phyloP scores from a whole-genome alignment of 2,113 vertebrate genomes.

The Cyanoderma ruficeps region DNA sequence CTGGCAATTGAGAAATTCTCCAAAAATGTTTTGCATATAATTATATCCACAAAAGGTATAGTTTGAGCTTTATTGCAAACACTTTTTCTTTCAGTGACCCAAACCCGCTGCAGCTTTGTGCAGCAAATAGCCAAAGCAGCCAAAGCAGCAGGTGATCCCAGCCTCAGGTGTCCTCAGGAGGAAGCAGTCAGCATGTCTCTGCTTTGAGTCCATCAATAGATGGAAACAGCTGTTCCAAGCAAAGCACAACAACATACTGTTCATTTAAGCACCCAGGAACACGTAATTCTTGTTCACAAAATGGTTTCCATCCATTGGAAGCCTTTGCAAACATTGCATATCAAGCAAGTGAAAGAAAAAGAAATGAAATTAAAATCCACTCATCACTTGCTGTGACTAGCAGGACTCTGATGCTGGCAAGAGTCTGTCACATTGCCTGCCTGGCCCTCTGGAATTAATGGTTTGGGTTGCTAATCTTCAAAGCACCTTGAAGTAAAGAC shows the following conservation, averaged over 20 bases:
- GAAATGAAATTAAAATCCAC: neutral
- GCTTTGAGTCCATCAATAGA: accelerated
- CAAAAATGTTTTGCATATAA: neutral
- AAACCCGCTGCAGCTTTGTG: neutral
- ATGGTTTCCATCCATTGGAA: neutral
- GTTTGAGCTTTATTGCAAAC: neutral
- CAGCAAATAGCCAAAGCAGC: neutral
- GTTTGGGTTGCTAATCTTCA: neutral
- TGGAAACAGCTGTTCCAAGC: neutral
- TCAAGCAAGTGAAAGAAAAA: neutral
- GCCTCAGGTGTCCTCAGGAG: neutral
- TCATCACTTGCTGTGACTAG: neutral
- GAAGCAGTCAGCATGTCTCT: neutral
- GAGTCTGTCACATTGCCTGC: neutral
- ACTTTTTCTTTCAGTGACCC: neutral
- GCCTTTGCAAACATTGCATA: neutral
- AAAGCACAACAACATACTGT: neutral
- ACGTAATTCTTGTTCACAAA: neutral
- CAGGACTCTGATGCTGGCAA: neutral
- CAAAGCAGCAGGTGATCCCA: neutral
- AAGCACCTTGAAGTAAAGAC: neutral
- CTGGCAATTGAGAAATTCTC: neutral
- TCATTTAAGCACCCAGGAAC: neutral
- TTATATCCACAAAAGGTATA: neutral
- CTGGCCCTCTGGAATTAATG: neutral